A percentile compares a stretch with the other conserved stretches of the same genome.
Conservation (phyloP, 35 echinoderm and acorn worm species). For the Acanthaster planci region DNA sequence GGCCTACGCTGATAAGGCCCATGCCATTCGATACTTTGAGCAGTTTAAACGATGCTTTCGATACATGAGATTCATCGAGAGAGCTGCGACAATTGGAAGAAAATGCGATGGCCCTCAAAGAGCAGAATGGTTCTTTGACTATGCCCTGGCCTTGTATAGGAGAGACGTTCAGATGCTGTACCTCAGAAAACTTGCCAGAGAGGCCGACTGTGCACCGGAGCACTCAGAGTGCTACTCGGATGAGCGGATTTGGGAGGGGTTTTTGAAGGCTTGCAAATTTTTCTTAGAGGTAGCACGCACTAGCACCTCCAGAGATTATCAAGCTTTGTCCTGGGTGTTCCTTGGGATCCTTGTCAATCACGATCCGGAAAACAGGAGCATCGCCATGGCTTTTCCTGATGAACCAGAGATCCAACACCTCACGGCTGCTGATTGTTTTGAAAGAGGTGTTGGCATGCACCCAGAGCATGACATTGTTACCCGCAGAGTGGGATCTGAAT, state of each 20-base stretch:
- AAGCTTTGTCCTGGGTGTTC: conserved; percentile 73
- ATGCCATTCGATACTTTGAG: conserved; percentile 79
- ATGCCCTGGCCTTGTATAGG: conserved; percentile 72
- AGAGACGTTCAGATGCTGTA: conserved; percentile 81
- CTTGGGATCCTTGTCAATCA: conserved; percentile 79
- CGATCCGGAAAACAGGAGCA: conserved; percentile 37
- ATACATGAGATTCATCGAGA: conserved; percentile 76
- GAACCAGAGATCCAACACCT: conserved; percentile 9
- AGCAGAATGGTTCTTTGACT: conserved; percentile 88
- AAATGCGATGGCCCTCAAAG: conserved; percentile 39
- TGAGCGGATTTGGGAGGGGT: conserved; percentile 34
- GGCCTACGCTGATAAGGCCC: conserved; percentile 62
- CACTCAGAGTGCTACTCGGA: conserved; percentile 11
- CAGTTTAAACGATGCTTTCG: conserved; percentile 71
- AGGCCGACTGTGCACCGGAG: background rate
- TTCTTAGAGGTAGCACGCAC: conserved; percentile 55
- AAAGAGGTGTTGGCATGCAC: background rate
- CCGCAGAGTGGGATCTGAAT: conserved; percentile 75
- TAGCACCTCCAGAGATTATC: conserved; percentile 19
- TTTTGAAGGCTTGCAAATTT: conserved; percentile 47
- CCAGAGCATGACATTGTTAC: conserved; percentile 46
- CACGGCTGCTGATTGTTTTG: conserved; percentile 36
- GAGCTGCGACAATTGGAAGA: conserved; percentile 53
- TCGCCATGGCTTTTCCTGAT: conserved; percentile 33
- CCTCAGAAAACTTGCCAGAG: conserved; percentile 32